Base-by-base conservation (phyloP, 2,888 invertebrate genomes). In the Apomyelois bistriatella region DNA sequence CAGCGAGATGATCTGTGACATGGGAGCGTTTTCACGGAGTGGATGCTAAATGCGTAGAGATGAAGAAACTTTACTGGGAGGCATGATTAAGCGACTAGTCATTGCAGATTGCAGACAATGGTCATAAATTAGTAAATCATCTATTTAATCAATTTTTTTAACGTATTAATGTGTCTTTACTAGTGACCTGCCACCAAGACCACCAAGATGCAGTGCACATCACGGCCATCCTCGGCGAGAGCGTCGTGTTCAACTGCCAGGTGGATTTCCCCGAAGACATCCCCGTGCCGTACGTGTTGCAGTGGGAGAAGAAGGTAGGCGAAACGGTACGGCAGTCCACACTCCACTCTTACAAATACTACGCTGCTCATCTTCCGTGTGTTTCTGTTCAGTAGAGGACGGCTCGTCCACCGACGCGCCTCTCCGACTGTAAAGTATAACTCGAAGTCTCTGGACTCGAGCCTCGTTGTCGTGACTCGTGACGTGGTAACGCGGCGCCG, bases 291-390 rank as follows among this genome's bases (percentile, higher is more conserved):
- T 98, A 98, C 93, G 97, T 98, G 92, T 95, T 98, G 90, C 97
- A 98, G 93, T 99, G 98, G 98, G 97, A 97, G 94, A 98, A 98
- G 95, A 97, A 98, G 96, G 97, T 97, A 96, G 95, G 96, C 95
- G 95, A 96, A 93, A 95, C 95, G 96, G 96, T 96, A 96, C 94
- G 96, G 94, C 94, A 94, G 82, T 76, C 85, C 80, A 87, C 87
- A 85, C 87, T 86, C 87, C 87, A 87, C 88, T 87, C 85, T 89
- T 88, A 87, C 88, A 84, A n/a, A 84, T 88, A 88, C 89, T 85
- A 85, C 83, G 86, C 88, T 89, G 88, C 90, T 88, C 89, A 88
- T 85, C 82, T 83, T 81, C 86, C 85, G 85, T 89, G 87, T 91
- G 82, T 90, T 90, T 91, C 86, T 91, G 91, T 91, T 90, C 84